Percentiles rank a stretch among this genome's conserved stretches.
Evolutionary conservation across 2,797 vertebrate species (phyloP).

Genomic region (Podargus strigoides): DNA sequence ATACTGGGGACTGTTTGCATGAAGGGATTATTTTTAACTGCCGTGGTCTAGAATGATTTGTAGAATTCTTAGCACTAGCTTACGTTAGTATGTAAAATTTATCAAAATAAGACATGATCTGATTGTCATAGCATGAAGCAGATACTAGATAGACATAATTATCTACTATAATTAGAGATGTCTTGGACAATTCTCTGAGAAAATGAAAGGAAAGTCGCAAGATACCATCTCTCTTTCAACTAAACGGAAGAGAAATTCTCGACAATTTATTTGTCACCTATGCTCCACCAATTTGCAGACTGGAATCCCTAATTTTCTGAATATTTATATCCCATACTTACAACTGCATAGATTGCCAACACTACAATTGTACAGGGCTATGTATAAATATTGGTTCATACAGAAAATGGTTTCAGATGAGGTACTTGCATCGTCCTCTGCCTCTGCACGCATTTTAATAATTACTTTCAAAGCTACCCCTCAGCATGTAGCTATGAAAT

Average conservation of each 20-base stretch:
- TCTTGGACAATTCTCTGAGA: not conserved
- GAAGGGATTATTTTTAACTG: not conserved
- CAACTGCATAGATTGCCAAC: not conserved
- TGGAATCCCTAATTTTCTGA: not conserved
- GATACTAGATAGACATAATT: not conserved
- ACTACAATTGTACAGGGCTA: not conserved
- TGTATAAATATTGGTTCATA: not conserved
- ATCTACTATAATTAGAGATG: not conserved
- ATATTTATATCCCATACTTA: not conserved
- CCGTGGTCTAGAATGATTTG: not conserved
- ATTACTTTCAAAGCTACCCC: not conserved
- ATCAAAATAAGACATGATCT: not conserved
- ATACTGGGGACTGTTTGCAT: not conserved
- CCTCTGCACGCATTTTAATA: not conserved
- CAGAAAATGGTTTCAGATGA: not conserved
- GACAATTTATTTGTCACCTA: not conserved
- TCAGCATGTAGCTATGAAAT: not conserved
- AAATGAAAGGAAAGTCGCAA: not conserved
- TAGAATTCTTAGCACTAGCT: not conserved
- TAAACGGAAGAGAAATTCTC: not conserved
- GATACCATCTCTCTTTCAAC: not conserved
- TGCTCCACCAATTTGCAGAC: not conserved
- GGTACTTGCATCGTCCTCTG: not conserved
- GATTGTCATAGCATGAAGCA: not conserved
- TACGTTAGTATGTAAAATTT: not conserved